Percentiles rank a stretch among this genome's conserved stretches.
phyloP scores from a whole-genome alignment of 2,113 vertebrate species.

The Microtus ochrogaster region DNA sequence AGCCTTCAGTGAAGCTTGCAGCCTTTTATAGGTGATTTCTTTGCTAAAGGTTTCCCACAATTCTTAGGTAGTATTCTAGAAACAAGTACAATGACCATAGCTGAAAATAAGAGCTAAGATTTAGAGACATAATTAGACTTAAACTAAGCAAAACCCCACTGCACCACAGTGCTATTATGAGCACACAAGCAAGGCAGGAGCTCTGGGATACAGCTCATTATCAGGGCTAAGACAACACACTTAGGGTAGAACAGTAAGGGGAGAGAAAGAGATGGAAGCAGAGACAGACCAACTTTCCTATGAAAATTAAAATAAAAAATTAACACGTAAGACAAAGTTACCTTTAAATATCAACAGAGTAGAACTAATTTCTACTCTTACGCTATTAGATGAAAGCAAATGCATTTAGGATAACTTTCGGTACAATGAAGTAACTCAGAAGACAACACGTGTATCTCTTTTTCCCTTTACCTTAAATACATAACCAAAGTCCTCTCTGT shows the following conservation, averaged over 20 bases:
- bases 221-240: not conserved
- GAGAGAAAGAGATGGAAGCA: not conserved
- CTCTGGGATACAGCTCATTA: not conserved
- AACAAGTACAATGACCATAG: not conserved
- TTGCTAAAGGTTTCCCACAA: not conserved
- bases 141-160: not conserved
- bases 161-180: not conserved
- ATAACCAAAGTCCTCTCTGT: not conserved
- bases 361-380: not conserved
- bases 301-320: conserved; percentile 25
- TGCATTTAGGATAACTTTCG: not conserved
- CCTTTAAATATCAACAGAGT: conserved; percentile 20
- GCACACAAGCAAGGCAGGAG: not conserved
- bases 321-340: not conserved
- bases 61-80: conserved; percentile 14
- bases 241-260: not conserved
- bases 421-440: not conserved
- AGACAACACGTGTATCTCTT: not conserved
- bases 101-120: conserved; percentile 2
- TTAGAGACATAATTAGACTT: not conserved
- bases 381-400: conserved; percentile 37
- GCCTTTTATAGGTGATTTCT: not conserved
- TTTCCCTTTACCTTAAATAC: conserved; percentile 1
- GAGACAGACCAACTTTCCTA: not conserved
- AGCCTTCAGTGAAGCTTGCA: not conserved